Evolutionary conservation across 2,113 vertebrate genomes (phyloP), one percentile per base, ranked within the genome.

Genomic region (Boleophthalmus pectinirostris): DNA sequence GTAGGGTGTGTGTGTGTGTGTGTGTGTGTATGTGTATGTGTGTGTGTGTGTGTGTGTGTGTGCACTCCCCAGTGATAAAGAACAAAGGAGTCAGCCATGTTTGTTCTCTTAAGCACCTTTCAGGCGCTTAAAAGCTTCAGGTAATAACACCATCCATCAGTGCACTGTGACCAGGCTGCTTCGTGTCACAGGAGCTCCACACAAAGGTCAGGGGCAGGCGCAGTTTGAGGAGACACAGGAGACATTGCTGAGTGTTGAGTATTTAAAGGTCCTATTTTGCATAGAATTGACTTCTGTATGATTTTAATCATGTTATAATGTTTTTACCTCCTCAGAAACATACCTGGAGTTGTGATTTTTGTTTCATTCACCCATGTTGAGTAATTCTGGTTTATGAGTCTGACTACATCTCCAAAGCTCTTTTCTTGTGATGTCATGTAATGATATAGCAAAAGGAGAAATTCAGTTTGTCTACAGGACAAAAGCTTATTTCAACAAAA

Each of bases 131-230:
- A 93, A 90, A 92, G 87, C 87, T 88, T 79, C 78, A 70, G 85
- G 89, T 93, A 93, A 93, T 92, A 92, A 94, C 83, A 79, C 81
- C 89, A 93, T 94, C 87, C 86, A 93, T 94, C 92, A 92, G 82
- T 35, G 13, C 76, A 75, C 54, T 53, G 66, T 63, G 64, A 67
- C 35, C 61, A 21, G 23, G 67, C 11, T 45, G 1, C 58, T 38
- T 66, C 23, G 72, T 23, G 78, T 46, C 25, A 23, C 10, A 21
- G 64, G 23, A 43, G 6, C 74, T 75, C 35, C 21, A 77, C 82
- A 82, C 69, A 89, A 87, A 91, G 90, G 89, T 92, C 90, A 88
- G 58, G 86, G 78, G 61, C 72, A 53, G 72, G 80, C 73, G 73
- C 79, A 75, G 82, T 77, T 81, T 68, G 74, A 73, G 47, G 71